Evolutionary conservation across 30 jellyfish, hydroid and myxozoan species (phyloP).

Genomic region (Aurelia aurita): DNA sequence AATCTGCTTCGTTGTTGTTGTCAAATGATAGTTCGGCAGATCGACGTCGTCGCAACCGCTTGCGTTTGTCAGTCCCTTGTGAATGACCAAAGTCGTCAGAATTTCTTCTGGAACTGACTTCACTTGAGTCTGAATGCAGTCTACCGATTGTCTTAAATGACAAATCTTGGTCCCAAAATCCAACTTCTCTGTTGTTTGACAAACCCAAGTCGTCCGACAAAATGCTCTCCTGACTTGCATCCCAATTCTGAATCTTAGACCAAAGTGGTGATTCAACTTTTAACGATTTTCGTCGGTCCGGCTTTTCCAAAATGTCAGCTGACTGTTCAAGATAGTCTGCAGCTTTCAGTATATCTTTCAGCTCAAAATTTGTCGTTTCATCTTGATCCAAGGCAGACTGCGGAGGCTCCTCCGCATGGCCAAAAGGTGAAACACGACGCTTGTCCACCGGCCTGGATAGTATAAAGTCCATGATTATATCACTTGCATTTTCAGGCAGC

Average conservation of each 20-base stretch:
- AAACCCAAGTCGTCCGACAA: conserved; percentile 31
- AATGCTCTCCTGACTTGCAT: conserved; percentile 62
- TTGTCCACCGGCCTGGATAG: conserved; percentile 35
- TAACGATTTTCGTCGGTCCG: conserved; percentile 44
- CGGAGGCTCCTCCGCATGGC: background rate
- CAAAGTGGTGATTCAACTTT: conserved; percentile 52
- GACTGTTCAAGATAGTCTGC: background rate
- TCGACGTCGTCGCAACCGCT: conserved; percentile 6
- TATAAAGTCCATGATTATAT: conserved; percentile 55
- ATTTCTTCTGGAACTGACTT: background rate
- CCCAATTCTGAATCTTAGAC: conserved; percentile 53
- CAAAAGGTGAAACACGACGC: background rate
- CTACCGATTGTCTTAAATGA: background rate
- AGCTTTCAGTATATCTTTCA: background rate
- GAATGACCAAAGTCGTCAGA: background rate
- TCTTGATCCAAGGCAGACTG: background rate
- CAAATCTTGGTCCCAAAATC: conserved; percentile 5
- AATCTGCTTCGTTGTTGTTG: background rate
- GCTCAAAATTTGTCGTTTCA: background rate
- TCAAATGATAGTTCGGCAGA: conserved; percentile 25
- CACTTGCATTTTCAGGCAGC: conserved; percentile 74
- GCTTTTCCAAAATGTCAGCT: background rate
- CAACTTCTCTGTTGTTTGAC: background rate
- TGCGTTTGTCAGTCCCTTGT: background rate
- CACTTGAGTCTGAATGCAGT: background rate